phyloP scores from a whole-genome alignment of 2,113 vertebrate genomes.

The Hippocampus mohnikei region DNA sequence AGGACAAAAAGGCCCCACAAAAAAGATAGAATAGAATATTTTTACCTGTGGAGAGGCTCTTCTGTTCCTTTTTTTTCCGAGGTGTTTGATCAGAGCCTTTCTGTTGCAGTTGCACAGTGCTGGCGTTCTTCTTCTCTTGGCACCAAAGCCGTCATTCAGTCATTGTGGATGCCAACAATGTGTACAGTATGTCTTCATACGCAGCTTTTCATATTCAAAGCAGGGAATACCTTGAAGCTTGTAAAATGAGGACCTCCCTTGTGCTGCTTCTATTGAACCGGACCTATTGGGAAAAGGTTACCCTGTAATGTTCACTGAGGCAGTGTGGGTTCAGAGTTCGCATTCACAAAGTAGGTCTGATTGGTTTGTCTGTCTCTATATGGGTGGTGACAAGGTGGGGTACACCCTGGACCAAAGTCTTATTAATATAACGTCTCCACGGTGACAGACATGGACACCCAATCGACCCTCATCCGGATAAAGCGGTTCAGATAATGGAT shows the following conservation, averaged over 20 bases:
- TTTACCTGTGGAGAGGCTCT: not conserved
- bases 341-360: no score
- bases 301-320: not conserved
- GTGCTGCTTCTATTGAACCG: not conserved
- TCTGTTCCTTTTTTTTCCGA: not conserved
- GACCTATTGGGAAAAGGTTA: not conserved
- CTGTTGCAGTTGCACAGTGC: not conserved
- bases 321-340: not conserved
- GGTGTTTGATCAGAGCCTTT: slow-evolving; percentile 3
- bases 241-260: not conserved
- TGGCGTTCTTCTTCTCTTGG: not conserved
- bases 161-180: not conserved
- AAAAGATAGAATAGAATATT: not conserved
- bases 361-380: no score
- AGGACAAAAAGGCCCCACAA: not conserved
- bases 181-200: not conserved
- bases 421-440: no score
- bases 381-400: no score
- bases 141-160: not conserved
- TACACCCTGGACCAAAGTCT: no score
- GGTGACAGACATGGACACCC: no score
- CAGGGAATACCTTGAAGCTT: not conserved
- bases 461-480: no score
- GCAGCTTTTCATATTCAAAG: not conserved
- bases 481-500: no score